Evolutionary conservation across 2,797 vertebrate genomes (phyloP), one percentile per base, ranked within the genome.

Genomic region (Acanthornis magna): DNA sequence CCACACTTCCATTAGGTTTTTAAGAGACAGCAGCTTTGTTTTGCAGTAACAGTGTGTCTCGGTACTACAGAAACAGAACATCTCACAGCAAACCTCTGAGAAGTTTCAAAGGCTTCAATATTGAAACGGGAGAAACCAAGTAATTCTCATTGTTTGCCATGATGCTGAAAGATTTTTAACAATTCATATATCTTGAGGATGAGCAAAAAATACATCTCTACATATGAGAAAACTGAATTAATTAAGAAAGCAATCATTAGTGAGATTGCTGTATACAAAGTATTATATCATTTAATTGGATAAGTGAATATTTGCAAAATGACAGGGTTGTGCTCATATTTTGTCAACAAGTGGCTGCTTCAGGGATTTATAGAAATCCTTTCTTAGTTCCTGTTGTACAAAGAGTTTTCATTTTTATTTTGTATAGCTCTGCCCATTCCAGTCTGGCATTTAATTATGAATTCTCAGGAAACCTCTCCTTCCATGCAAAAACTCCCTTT

Each of bases 371-470:
- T 71, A 80, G 85, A 95, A 95, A 60, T 71, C 48, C 36, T 89
- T 79, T 88, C 76, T 82, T 89, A 26, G 53, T 32, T 82, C 26
- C 66, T 88, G 70, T 75, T 85, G 61, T n/a, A 32, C 55, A 78
- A 84, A 93, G 53, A n/a, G 9, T 75, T 91, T 80, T 57, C 54
- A 89, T 87, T 93, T 91, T 60, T 74, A 63, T 78, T 81, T 60
- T 3, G 1, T 36, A 58, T 23, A 73, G 29, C 71, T 93, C 80
- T 72, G 11, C 71, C 73, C 72, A 89, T 84, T 85, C 81, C 71
- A 79, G 85, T 77, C 72, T 96, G 96, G 93, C 91, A 97, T 97
- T 97, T 97, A 95, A 96, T 97, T 96, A 97, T 22, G 36, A 94
- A 96, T 97, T 95, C 87, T 75, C 89, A 88, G 92, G 87, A 96